Percentiles rank a stretch among this genome's conserved stretches.
These are phyloP conservation scores for Scolopax bukidnonensis DNA, from an alignment of 2,797 vertebrate species.

Conservation along the genomic window DNA sequence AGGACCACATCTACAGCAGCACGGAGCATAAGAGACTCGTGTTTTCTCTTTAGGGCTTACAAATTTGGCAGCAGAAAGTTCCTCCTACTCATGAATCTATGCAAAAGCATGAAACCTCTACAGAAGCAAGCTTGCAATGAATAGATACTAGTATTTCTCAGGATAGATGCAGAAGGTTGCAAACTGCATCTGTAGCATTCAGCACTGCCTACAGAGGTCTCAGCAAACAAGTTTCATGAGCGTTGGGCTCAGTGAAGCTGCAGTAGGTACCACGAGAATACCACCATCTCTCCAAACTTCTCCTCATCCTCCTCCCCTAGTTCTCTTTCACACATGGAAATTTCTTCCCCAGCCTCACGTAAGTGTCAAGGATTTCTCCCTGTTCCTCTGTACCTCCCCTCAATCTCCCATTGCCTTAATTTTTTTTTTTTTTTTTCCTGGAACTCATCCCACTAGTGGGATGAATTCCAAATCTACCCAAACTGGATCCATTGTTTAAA, in stretches of 20 bases:
- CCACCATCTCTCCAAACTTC: background rate
- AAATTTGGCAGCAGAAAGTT: background rate
- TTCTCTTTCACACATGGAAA: background rate
- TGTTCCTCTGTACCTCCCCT: background rate
- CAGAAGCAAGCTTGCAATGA: background rate
- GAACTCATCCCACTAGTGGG: background rate
- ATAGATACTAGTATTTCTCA: background rate
- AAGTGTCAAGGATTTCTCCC: background rate
- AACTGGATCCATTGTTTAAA: background rate
- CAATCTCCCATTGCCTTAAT: background rate
- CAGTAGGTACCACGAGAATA: background rate
- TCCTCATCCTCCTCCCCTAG: background rate
- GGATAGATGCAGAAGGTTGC: background rate
- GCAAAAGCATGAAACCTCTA: background rate
- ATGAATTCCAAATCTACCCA: background rate
- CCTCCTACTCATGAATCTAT: background rate
- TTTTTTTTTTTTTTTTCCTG: background rate
- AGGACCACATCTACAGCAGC: background rate
- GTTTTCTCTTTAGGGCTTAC: background rate
- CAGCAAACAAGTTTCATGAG: background rate
- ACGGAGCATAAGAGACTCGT: background rate
- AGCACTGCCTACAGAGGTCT: background rate
- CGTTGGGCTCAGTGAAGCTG: background rate
- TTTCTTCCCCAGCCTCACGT: background rate
- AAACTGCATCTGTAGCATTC: background rate